These are phyloP conservation scores for Xanthia togata DNA, from an alignment of 2,888 invertebrate species.

Conservation along the genomic window DNA sequence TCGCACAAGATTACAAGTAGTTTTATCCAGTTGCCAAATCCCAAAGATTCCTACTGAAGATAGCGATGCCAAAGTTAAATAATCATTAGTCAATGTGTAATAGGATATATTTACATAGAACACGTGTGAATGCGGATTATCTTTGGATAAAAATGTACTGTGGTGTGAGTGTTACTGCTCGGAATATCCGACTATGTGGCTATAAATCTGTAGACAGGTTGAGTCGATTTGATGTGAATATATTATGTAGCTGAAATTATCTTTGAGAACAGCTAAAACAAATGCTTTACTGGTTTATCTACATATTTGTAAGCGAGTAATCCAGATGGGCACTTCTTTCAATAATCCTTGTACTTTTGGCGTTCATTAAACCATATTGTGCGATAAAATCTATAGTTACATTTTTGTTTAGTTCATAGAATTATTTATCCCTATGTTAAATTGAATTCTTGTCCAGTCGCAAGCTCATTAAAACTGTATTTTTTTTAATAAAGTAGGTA, in stretches of 20 bases:
- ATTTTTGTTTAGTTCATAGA: background rate
- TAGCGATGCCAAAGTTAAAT: slow-evolving; percentile 29
- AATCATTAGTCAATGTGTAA: slow-evolving; percentile 22
- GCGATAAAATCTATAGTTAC: background rate
- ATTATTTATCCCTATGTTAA: background rate
- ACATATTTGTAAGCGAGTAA: background rate
- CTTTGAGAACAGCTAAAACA: slow-evolving; percentile 20
- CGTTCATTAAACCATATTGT: background rate
- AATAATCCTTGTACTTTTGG: background rate
- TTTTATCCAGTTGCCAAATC: slow-evolving; percentile 17
- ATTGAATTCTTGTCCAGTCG: background rate
- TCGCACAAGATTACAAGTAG: slow-evolving; percentile 17
- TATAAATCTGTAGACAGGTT: slow-evolving; percentile 39
- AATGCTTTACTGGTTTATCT: slow-evolving; percentile 24
- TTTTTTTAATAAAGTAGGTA: background rate
- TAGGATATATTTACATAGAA: slow-evolving; percentile 32
- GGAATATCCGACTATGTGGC: slow-evolving; percentile 15
- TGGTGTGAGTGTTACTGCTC: slow-evolving; percentile 40
- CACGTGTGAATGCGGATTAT: slow-evolving; percentile 32
- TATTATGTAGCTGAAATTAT: slow-evolving; percentile 12
- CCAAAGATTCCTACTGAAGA: slow-evolving; percentile 18
- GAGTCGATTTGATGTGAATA: slow-evolving; percentile 32
- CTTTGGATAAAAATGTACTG: slow-evolving; percentile 19
- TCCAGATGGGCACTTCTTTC: background rate
- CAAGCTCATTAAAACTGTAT: background rate